A percentile compares a stretch with the other conserved stretches of the same genome.
Evolutionary conservation across 2,113 vertebrate genomes (phyloP).

Genomic region (Naja naja): DNA sequence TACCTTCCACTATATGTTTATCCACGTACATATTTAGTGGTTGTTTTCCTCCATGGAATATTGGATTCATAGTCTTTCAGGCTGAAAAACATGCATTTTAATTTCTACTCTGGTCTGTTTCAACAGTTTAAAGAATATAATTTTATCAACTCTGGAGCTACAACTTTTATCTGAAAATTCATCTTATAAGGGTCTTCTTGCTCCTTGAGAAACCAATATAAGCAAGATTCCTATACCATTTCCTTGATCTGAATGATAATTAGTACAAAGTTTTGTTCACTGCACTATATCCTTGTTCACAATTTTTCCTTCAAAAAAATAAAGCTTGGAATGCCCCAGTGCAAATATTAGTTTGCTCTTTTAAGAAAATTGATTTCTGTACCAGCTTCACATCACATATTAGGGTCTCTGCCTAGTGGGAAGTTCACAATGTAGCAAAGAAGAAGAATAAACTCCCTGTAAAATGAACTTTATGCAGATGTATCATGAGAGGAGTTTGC

Average conservation of each 20-base stretch:
- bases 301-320: not conserved
- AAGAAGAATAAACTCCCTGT: not conserved
- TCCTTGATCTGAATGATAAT: too few relatives aligned
- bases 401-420: not conserved
- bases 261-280: not conserved
- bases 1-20: too few relatives aligned
- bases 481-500: not conserved
- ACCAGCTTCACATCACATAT: not conserved
- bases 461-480: not conserved
- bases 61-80: not conserved
- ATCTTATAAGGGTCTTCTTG: too few relatives aligned
- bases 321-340: not conserved
- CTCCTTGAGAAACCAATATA: too few relatives aligned
- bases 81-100: not conserved
- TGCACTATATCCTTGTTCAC: not conserved
- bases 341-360: not conserved
- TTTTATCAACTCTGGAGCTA: too few relatives aligned
- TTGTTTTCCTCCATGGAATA: not conserved
- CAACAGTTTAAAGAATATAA: not conserved
- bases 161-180: too few relatives aligned
- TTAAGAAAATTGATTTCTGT: not conserved
- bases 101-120: not conserved
- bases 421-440: not conserved
- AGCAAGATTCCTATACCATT: too few relatives aligned
- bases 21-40: not conserved